Evolutionary conservation across 2,888 invertebrate species (phyloP), one percentile per base, ranked within the genome.

Genomic region (Craniophora ligustri): DNA sequence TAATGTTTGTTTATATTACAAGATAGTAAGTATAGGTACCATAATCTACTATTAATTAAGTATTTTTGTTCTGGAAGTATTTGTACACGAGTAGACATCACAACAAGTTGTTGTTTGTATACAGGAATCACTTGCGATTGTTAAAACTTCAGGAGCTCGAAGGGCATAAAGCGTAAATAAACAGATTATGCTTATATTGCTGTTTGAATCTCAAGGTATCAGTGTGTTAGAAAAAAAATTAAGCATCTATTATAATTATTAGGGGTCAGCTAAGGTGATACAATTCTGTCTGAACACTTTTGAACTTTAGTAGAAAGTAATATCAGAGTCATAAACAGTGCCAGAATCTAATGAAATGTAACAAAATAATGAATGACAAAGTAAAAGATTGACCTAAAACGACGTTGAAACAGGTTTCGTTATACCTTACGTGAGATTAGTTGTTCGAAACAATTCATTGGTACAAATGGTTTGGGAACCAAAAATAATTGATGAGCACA

Each of bases 401-500:
- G n/a, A 23, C 3, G 23, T 42, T 18, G 38, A 23, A 61, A 61
- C 3, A 19, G 5, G 5, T 8, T 14, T n/a, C 32, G 10, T 41
- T 46, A 31, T 30, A 57, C 10, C 23, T 23, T 23, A 23, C 40
- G 40, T 62, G 48, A 45, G 19, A 50, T 45, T 55, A 48, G 14
- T 42, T 31, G 28, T 19, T 49, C 28, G 44, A 38, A 55, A 56
- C 45, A 30, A 39, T 16, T 49, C 46, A 49, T 51, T 39, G 39
- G 41, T 7, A 46, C 54, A 62, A 61, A 68, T 63, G 53, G 68
- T 62, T 67, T 58, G 56, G 45, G 61, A 67, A 73, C 48, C 58
- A 69, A 65, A 68, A 77, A 62, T 66, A 71, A 78, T 76, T 77
- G 78, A 81, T 80, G 76, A 72, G 69, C 68, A 70, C 67, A 67